Evolutionary conservation across 2,888 invertebrate genomes (phyloP).

Genomic region (Gymnocheta viridis): DNA sequence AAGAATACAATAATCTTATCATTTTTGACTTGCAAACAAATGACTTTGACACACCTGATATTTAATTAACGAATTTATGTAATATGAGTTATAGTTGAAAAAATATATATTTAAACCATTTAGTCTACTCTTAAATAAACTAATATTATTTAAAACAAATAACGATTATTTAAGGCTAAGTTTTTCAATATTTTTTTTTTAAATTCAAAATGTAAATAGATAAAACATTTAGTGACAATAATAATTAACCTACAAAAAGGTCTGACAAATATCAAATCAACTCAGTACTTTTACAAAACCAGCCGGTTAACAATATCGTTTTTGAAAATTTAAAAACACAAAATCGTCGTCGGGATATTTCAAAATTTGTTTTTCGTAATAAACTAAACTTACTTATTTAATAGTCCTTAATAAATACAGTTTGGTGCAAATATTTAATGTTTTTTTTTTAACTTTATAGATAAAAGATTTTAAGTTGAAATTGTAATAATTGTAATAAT

Average conservation of each 20-base stretch:
- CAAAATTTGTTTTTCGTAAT: background rate
- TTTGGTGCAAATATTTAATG: background rate
- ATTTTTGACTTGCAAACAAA: conserved; percentile 46
- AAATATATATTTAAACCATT: conserved; percentile 51
- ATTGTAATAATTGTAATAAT: too few relatives aligned
- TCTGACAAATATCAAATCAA: conserved; percentile 43
- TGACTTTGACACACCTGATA: conserved; percentile 66
- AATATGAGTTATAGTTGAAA: conserved; percentile 18
- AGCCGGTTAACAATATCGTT: conserved; percentile 24
- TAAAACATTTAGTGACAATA: conserved; percentile 46
- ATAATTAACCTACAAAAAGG: conserved; percentile 73
- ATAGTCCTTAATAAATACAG: background rate
- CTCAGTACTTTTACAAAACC: conserved; percentile 54
- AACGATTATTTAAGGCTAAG: conserved; percentile 46
- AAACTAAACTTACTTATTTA: background rate
- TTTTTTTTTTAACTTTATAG: too few relatives aligned
- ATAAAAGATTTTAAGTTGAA: too few relatives aligned
- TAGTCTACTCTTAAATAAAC: conserved; percentile 76
- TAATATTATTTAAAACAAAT: conserved; percentile 62
- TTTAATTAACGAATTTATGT: conserved; percentile 35
- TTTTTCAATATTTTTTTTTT: conserved; percentile 17
- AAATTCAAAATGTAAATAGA: conserved; percentile 22
- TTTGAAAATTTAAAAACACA: background rate
- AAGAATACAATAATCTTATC: conserved; percentile 50
- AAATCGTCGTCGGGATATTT: background rate